A percentile compares a stretch with the other conserved stretches of the same genome.
Conservation (phyloP, 23 tunicate species). For the Halocynthia roretzi region DNA sequence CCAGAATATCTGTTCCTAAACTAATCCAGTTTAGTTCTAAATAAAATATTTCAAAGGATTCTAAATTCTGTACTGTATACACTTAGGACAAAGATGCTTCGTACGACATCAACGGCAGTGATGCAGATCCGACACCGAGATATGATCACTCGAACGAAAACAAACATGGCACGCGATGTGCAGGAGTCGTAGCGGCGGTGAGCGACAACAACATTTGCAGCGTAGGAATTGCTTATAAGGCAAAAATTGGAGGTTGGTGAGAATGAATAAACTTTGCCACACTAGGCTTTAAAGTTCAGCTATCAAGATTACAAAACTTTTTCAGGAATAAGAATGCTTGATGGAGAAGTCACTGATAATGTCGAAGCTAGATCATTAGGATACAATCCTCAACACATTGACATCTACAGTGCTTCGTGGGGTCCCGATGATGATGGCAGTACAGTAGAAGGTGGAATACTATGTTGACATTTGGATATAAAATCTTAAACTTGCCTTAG, state of each 20-base stretch:
- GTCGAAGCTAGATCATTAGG: slow-evolving; percentile 83
- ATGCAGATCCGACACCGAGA: slow-evolving; percentile 82
- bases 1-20: not conserved
- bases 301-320: not conserved
- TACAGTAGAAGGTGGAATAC: slow-evolving; percentile 84
- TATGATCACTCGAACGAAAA: slow-evolving; percentile 83
- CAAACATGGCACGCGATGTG: slow-evolving; percentile 98
- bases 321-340: slow-evolving; percentile 98
- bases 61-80: not conserved
- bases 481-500: no score
- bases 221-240: slow-evolving; percentile 87
- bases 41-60: not conserved
- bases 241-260: slow-evolving; percentile 80
- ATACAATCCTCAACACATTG: slow-evolving; percentile 49
- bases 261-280: not conserved
- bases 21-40: not conserved
- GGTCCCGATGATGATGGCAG: slow-evolving; percentile 99
- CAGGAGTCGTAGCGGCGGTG: slow-evolving; percentile 94
- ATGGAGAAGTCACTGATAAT: slow-evolving; percentile 94
- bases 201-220: slow-evolving; percentile 71
- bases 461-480: no score
- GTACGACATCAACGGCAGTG: slow-evolving; percentile 62
- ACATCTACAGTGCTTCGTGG: slow-evolving; percentile 97
- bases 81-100: slow-evolving; percentile 74
- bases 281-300: not conserved